Conservation (phyloP, 1,140 invertebrate species). For the Proctacanthus coquilletti region DNA sequence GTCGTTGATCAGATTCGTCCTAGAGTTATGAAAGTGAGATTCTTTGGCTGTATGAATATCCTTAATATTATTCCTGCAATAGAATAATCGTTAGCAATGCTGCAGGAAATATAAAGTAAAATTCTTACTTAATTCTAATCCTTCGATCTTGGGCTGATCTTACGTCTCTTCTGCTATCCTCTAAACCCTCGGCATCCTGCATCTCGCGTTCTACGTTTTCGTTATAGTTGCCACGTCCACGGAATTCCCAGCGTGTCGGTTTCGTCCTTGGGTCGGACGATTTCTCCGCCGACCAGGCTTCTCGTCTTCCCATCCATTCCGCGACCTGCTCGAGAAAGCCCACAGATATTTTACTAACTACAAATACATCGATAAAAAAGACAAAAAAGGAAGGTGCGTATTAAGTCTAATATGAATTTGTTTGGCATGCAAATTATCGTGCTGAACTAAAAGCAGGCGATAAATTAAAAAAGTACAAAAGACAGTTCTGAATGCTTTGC, state of each 20-base stretch:
- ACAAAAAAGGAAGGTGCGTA: neutral
- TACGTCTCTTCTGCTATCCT: conserved; percentile 5
- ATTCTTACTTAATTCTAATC: conserved; percentile 26
- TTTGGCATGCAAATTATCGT: no score
- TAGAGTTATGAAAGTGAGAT: conserved; percentile 21
- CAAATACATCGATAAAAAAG: conserved; percentile 7
- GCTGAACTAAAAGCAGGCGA: no score
- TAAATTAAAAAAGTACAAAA: no score
- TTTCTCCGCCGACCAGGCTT: conserved; percentile 61
- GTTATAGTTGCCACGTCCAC: conserved; percentile 20
- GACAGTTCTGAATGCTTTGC: no score
- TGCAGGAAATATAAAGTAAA: neutral
- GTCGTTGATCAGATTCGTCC: conserved; percentile 34
- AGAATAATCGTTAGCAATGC: neutral
- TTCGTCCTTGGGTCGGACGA: conserved; percentile 43
- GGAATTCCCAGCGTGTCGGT: conserved; percentile 53
- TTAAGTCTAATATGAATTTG: no score
- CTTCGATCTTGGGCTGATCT: conserved; percentile 21
- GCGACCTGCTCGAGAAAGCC: conserved; percentile 35
- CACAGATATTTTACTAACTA: no score
- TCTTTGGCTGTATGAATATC: conserved; percentile 24
- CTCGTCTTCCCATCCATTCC: conserved; percentile 50
- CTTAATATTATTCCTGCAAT: conserved; percentile 10
- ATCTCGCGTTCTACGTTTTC: conserved; percentile 22
- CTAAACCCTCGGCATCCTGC: conserved; percentile 5